These are phyloP conservation scores for Dolichopus griseipennis DNA, from an alignment of 2,888 invertebrate species.

Conservation along the genomic window DNA sequence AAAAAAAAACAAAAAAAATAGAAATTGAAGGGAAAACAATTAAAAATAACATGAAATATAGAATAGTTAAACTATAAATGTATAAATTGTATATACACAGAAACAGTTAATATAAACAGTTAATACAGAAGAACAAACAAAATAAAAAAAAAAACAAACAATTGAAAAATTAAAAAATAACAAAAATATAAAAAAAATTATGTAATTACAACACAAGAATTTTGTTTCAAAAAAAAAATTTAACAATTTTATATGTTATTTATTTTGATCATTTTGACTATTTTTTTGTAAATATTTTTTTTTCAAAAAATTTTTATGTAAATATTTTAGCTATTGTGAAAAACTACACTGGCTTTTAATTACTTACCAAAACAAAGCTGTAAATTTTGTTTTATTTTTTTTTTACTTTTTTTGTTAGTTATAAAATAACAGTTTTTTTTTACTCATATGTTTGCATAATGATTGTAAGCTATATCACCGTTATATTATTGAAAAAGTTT, in stretches of 20 bases:
- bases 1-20: no score
- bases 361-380: slow-evolving; percentile 3
- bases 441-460: slow-evolving; percentile 12
- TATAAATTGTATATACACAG: no score
- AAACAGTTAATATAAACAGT: no score
- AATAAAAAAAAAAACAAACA: no score
- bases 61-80: no score
- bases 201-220: neutral
- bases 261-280: slow-evolving; percentile 9
- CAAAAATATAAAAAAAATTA: slow-evolving; percentile 13
- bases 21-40: no score
- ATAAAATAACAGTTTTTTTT: slow-evolving; percentile 13
- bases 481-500: no score
- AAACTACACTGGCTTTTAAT: slow-evolving; percentile 3
- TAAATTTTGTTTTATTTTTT: neutral
- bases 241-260: slow-evolving; percentile 18
- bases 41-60: no score
- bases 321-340: slow-evolving; percentile 4
- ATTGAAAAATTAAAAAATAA: neutral
- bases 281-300: slow-evolving; percentile 11
- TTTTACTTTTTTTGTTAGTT: neutral
- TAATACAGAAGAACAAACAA: no score
- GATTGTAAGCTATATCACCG: no score
- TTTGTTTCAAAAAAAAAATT: slow-evolving; percentile 12
- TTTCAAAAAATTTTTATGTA: slow-evolving; percentile 5